These are phyloP conservation scores for Drosophila pachea DNA, from an alignment of 1,140 invertebrate species.

Conservation along the genomic window DNA sequence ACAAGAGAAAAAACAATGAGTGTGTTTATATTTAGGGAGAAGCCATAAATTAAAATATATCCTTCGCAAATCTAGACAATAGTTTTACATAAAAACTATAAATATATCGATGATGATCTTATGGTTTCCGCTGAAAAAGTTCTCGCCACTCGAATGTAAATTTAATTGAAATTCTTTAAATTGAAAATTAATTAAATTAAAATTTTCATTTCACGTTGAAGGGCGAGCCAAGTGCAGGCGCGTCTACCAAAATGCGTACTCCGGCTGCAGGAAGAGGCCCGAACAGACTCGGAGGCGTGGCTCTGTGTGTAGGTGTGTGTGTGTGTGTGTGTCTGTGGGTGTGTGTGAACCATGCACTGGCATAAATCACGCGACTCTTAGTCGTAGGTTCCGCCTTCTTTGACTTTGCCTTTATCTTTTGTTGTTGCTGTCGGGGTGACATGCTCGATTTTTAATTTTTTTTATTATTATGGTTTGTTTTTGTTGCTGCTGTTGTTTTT, in stretches of 20 bases:
- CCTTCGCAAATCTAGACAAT: conserved; percentile 39
- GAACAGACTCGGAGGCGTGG: not conserved
- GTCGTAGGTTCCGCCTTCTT: conserved; percentile 45
- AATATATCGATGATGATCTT: conserved; percentile 19
- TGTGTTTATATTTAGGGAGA: conserved; percentile 26
- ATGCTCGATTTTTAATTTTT: conserved; percentile 37
- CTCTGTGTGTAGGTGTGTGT: too few species aligned
- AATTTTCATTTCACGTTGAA: too few species aligned
- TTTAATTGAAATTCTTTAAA: too few species aligned
- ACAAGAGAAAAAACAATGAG: conserved; percentile 17
- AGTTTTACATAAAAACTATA: not conserved
- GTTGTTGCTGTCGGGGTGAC: conserved; percentile 22
- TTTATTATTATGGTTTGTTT: conserved; percentile 21
- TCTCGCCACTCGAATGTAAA: too few species aligned
- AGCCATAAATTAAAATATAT: conserved; percentile 38
- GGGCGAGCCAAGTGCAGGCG: conserved; percentile 17
- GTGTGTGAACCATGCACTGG: too few species aligned
- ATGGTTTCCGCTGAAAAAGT: conserved; percentile 2
- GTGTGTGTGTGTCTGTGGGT: too few species aligned
- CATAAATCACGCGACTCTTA: conserved; percentile 51
- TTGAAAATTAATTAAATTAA: too few species aligned
- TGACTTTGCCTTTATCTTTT: conserved; percentile 38
- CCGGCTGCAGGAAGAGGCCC: not conserved
- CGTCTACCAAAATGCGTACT: conserved; percentile 17
- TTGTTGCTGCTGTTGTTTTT: not conserved